Evolutionary conservation across 2,113 vertebrate species (phyloP).

Genomic region (Eudyptes chrysolophus): DNA sequence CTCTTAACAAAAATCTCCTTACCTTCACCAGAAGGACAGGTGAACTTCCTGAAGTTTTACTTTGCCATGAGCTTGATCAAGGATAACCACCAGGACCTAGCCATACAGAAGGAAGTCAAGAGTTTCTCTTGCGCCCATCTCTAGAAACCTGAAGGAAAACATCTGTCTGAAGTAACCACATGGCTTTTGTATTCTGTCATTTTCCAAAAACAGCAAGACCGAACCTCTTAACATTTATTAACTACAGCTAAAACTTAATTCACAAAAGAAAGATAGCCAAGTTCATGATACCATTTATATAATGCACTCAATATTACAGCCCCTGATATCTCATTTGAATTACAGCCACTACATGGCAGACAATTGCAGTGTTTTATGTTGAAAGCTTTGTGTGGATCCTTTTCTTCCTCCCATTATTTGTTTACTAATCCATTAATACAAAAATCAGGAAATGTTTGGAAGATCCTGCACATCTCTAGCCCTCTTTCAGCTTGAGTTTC

Average conservation of each 20-base stretch:
- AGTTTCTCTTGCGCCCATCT: not conserved
- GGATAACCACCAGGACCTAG: not conserved
- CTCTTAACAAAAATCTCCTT: not conserved
- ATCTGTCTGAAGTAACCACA: not conserved
- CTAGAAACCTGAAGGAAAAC: constrained; percentile 7
- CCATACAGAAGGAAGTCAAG: not conserved
- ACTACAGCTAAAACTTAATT: not conserved
- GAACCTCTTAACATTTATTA: not conserved
- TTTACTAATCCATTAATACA: not conserved
- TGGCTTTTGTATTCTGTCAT: not conserved
- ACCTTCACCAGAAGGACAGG: not conserved
- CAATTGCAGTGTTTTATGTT: not conserved
- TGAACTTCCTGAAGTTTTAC: not conserved
- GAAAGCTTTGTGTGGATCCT: not conserved
- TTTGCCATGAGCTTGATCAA: not conserved
- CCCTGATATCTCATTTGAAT: not conserved
- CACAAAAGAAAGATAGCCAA: not conserved
- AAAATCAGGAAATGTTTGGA: not conserved
- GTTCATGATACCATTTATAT: not conserved
- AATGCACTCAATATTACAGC: not conserved
- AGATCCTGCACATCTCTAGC: not conserved
- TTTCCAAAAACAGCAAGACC: not conserved
- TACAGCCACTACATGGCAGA: not conserved
- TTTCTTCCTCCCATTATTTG: not conserved
- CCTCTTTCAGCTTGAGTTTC: not conserved